These are phyloP conservation scores for Papilio aristodemus DNA, from an alignment of 1,140 invertebrate genomes.

Conservation along the genomic window DNA sequence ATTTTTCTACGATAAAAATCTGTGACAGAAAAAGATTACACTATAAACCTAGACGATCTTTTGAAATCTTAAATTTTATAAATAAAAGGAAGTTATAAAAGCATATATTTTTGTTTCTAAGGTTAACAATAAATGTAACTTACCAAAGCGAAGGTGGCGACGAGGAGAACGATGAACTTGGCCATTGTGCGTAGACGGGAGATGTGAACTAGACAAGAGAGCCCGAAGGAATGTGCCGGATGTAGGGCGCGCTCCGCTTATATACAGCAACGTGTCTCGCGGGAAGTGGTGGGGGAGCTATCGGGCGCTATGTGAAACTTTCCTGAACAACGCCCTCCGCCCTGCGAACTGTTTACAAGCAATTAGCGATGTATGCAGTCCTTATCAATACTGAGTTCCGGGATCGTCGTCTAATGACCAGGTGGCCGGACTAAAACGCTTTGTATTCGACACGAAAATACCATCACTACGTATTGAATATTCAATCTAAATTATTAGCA, in stretches of 20 bases:
- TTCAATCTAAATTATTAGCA: not conserved
- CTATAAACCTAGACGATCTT: too few relatives aligned
- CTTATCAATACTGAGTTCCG: conserved; percentile 16
- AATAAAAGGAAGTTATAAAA: not conserved
- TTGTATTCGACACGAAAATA: not conserved
- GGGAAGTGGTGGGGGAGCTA: conserved; percentile 6
- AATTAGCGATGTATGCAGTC: conserved; percentile 25
- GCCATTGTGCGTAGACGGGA: conserved; percentile 43
- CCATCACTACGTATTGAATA: not conserved
- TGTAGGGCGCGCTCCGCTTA: conserved; percentile 5
- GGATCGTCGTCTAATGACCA: conserved; percentile 21
- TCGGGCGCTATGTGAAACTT: conserved; percentile 24
- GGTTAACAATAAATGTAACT: conserved; percentile 39
- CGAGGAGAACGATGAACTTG: conserved; percentile 55
- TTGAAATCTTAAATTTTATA: too few relatives aligned
- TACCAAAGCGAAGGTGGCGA: conserved; percentile 65
- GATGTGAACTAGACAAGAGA: conserved; percentile 29
- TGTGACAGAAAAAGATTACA: not conserved
- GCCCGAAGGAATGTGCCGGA: conserved; percentile 36
- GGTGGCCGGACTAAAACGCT: not conserved
- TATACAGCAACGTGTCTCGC: not conserved
- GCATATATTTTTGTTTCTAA: not conserved
- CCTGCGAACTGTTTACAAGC: conserved; percentile 31
- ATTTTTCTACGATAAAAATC: too few relatives aligned
- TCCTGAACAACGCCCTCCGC: conserved; percentile 29